Evolutionary conservation across 2,797 vertebrate species (phyloP).

Genomic region (Delichon dasypus): DNA sequence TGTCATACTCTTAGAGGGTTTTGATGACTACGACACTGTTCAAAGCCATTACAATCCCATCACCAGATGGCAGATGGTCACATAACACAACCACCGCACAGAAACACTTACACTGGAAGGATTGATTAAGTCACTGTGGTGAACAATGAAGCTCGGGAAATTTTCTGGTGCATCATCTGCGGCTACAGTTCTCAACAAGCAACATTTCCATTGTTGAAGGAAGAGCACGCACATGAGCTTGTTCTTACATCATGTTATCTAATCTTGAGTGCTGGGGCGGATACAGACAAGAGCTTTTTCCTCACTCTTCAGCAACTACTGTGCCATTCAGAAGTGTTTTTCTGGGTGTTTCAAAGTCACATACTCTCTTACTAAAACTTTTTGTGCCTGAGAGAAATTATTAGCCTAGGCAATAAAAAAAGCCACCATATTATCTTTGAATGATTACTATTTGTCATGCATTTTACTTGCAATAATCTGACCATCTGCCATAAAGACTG

Average conservation of each 20-base stretch:
- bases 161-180: slow-evolving; percentile 49
- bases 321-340: neutral
- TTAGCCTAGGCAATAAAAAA: neutral
- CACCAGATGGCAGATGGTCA: slow-evolving; percentile 55
- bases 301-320: slow-evolving; percentile 18
- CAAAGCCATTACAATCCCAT: slow-evolving; percentile 57
- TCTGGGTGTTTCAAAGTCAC: neutral
- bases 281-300: neutral
- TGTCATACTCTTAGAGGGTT: slow-evolving; percentile 35
- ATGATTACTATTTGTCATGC: neutral
- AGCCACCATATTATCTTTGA: neutral
- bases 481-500: neutral
- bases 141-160: neutral
- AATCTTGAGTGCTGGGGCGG: neutral
- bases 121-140: slow-evolving; percentile 27
- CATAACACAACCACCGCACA: slow-evolving; percentile 43
- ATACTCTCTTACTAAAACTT: neutral
- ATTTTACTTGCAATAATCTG: neutral
- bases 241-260: neutral
- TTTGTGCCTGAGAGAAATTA: neutral
- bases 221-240: neutral
- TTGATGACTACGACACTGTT: neutral
- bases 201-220: neutral
- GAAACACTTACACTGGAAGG: slow-evolving; percentile 47
- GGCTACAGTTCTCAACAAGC: slow-evolving; percentile 29